Conservation (phyloP, 2,797 vertebrate genomes). For the Sebastes umbrosus region DNA sequence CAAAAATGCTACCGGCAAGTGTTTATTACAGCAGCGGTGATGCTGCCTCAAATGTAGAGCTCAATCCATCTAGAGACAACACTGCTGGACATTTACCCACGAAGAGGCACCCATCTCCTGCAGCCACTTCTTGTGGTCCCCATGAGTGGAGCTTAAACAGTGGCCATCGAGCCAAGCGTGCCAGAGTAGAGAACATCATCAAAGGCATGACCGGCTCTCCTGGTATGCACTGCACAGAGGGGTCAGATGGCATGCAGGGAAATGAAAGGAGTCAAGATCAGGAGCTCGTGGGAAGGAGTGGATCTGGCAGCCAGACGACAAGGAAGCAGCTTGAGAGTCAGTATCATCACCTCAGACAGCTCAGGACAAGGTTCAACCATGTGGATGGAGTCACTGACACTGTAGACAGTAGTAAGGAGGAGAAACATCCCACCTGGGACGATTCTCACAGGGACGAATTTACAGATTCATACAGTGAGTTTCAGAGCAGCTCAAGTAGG, state of each 20-base stretch:
- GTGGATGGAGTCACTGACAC: slow-evolving; percentile 16
- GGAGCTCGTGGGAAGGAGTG: slow-evolving; percentile 13
- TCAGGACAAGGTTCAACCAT: slow-evolving; percentile 73
- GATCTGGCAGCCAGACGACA: neutral
- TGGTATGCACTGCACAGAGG: slow-evolving; percentile 1
- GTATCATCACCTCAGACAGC: slow-evolving; percentile 74
- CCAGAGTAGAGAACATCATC: slow-evolving; percentile 89
- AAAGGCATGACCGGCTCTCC: slow-evolving; percentile 82
- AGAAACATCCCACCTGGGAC: slow-evolving; percentile 15
- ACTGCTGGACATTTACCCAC: slow-evolving; percentile 15
- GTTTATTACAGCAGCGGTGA: slow-evolving; percentile 50
- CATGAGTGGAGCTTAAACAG: slow-evolving; percentile 62
- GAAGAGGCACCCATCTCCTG: slow-evolving; percentile 18
- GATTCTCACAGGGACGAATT: neutral
- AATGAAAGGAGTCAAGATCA: slow-evolving; percentile 73
- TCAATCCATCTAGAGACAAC: slow-evolving; percentile 40
- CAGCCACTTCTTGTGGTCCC: slow-evolving; percentile 33
- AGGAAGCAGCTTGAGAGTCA: slow-evolving; percentile 76
- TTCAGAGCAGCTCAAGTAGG: slow-evolving; percentile 8
- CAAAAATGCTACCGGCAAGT: slow-evolving; percentile 47
- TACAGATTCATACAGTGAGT: neutral
- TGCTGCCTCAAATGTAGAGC: slow-evolving; percentile 39
- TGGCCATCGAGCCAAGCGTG: slow-evolving; percentile 83
- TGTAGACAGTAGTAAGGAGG: neutral
- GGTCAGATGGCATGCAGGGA: slow-evolving; percentile 23